Conservation (phyloP, 2,797 vertebrate species). For the Pempheris klunzingeri region DNA sequence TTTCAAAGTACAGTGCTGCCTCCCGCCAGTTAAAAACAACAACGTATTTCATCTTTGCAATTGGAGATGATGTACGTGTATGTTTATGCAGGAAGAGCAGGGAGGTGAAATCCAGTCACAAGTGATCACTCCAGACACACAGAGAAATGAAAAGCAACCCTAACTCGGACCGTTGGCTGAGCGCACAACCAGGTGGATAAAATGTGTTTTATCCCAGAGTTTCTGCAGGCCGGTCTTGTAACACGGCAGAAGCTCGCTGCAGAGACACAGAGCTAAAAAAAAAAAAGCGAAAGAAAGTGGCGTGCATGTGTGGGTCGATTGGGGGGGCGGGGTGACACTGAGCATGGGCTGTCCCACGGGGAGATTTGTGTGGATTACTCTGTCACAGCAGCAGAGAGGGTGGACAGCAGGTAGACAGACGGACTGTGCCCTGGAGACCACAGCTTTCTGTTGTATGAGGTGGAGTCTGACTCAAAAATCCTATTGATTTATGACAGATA, state of each 20-base stretch:
- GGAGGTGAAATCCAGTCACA: no score
- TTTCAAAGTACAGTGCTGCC: no score
- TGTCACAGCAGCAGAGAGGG: not conserved
- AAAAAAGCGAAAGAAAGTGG: not conserved
- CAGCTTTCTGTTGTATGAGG: not conserved
- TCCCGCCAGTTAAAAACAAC: no score
- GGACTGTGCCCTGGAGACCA: not conserved
- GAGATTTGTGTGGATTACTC: constrained; percentile 19
- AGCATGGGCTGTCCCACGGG: constrained; percentile 20
- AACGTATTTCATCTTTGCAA: no score
- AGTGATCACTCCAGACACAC: not conserved
- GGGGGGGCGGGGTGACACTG: constrained; percentile 1
- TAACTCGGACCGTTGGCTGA: not conserved
- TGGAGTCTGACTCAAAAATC: not conserved
- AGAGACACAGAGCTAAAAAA: not conserved
- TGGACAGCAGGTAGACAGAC: constrained; percentile 5
- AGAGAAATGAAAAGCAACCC: constrained; percentile 10
- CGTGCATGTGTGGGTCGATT: not conserved
- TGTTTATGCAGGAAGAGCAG: no score
- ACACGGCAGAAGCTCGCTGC: not conserved
- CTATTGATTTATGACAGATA: not conserved
- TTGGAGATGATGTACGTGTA: no score
- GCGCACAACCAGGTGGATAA: constrained; percentile 9
- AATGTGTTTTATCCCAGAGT: constrained; percentile 9
- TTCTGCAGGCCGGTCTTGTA: not conserved